Base-by-base conservation (phyloP, 2,797 vertebrate species). In the Parambassis ranga region DNA sequence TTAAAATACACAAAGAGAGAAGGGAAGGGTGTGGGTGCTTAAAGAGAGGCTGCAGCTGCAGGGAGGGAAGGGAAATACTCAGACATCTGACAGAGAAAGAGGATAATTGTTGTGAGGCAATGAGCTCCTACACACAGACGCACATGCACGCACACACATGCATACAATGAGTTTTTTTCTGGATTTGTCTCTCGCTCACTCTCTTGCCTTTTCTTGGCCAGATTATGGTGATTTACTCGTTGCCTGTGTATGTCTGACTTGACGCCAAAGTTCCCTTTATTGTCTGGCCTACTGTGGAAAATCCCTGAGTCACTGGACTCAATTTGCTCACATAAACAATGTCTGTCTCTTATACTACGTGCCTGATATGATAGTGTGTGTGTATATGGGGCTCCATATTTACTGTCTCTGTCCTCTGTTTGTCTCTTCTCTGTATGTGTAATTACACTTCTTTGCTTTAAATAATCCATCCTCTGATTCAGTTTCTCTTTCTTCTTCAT, bases 221-320 rank as follows among this genome's bases (percentile, higher is more conserved):
- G 60, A 77, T 82, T 63, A 79, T 73, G 58, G 75, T 71, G 84
- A 81, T 88, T 85, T 79, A 76, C 51, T 55, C 58, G 67, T 73
- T 53, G 65, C 76, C 42, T 85, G 66, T 77, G 37, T 60, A 22
- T 68, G 39, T 58, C 69, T 75, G 49, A 78, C 53, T 64, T 63
- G 70, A 81, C 15, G 73, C 84, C 83, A 86, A 61, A 66, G 52
- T 79, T 85, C 56, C 71, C 64, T 71, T 76, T 75, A 71, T 79
- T 85, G 75, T 85, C 69, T 83, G 65, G 26, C 53, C 51, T 67
- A 15, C 63, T 75, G 56, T 62, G 82, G 83, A 85, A 87, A 85
- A 80, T 77, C 79, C 82, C 79, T 71, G 68, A 82, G 77, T 85
- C 81, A 87, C 33, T 43, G 15, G 5, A 38, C 41, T 75, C 37